Base-by-base conservation (phyloP, 2,113 vertebrate species). In the Meriones unguiculatus region DNA sequence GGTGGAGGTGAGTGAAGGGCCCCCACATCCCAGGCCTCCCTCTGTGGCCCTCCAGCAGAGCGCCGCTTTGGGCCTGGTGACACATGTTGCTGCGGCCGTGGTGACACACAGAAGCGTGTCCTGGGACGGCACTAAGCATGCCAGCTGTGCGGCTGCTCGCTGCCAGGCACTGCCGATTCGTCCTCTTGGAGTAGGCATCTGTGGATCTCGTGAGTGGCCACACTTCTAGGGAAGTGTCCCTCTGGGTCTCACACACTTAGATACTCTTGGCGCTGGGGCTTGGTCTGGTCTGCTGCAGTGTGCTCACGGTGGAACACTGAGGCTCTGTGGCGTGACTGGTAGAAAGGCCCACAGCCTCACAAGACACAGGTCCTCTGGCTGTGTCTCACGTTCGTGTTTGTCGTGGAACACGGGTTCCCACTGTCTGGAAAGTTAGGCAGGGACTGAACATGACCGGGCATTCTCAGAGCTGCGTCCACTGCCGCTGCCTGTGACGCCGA, bases 1-100 rank as follows among this genome's bases (percentile, higher is more conserved):
- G 1, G 97, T 99, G 62, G 99, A 99, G 99, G 99, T 99, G 97
- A 98, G 98, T 97, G 87, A 72, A 24, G 62, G 75, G 95, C 38
- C 8, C 41, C 57, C 35, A 4, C 1, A 7, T 11, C n/a, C 32
- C 9, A 3, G 38, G 62, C 82, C 28, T 50, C 81, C 15, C 57
- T 46, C 46, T 62, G 54, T 9, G 1, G 2, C 32, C 50, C 17
- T 94, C 50, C 52, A 46, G 75, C 38, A 41, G 52, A 1, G 78
- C 52, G 46, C 46, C 46, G 5, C 46, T 46, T 46, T 5, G 46
- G 46, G 46, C 46, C 46, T 46, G 46, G 46, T 46, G 46, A 46
- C 46, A 46, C 46, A 46, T 35, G 67, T 38, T 20, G 17, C 73
- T 35, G 12, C 38, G 46, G 62, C n/a, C 28, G 0, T 50, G 41